phyloP scores from a whole-genome alignment of 2,797 vertebrate species.

The Sebastes itinus region DNA sequence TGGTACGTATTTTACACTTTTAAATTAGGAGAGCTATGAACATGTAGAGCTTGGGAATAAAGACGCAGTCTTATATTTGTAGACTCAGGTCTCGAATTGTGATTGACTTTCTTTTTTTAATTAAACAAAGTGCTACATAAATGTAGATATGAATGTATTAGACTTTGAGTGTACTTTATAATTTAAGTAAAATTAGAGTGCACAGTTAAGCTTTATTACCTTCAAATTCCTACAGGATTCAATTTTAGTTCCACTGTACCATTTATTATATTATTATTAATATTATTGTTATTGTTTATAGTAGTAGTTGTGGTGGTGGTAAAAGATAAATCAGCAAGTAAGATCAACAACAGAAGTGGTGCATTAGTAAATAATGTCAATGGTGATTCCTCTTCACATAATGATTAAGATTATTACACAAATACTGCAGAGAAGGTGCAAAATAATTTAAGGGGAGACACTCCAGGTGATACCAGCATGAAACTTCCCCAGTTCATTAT shows the following conservation, averaged over 20 bases:
- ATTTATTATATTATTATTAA: neutral
- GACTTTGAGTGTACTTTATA: neutral
- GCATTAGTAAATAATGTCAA: neutral
- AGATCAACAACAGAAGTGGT: neutral
- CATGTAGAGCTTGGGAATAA: neutral
- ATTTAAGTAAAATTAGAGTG: neutral
- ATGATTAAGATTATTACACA: neutral
- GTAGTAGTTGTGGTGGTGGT: neutral
- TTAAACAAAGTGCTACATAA: neutral
- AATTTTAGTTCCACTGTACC: neutral
- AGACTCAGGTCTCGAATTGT: neutral
- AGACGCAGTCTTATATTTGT: neutral
- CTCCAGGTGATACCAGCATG: too few relatives aligned
- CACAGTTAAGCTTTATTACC: neutral
- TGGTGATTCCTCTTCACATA: neutral
- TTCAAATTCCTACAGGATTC: neutral
- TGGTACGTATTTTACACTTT: constrained; percentile 40
- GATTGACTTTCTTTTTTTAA: neutral
- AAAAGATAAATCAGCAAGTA: neutral
- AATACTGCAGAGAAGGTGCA: neutral
- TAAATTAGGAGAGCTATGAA: neutral
- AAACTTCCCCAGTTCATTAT: too few relatives aligned
- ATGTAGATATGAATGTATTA: neutral
- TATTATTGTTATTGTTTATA: neutral
- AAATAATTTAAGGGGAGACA: neutral